Evolutionary conservation across 2,113 vertebrate genomes (phyloP).

Genomic region (Halcyon malimbica): DNA sequence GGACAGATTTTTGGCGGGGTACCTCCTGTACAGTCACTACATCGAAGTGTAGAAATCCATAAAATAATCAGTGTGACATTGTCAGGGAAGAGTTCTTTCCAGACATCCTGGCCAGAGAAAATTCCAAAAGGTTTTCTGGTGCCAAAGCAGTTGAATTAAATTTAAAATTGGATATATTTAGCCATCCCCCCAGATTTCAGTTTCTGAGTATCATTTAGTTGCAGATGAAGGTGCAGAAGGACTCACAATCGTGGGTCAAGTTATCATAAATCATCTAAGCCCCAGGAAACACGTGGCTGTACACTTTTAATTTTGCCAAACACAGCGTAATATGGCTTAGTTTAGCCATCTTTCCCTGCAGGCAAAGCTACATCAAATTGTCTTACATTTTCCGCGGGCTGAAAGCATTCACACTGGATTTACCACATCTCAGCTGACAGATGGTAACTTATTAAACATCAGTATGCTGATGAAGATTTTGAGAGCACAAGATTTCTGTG

Average conservation of each 20-base stretch:
- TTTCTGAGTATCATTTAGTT: constrained; percentile 10
- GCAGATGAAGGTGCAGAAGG: constrained; percentile 1
- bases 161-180: constrained; percentile 39
- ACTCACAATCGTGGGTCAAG: neutral
- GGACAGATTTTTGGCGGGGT: neutral
- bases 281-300: neutral
- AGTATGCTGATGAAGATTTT: constrained; percentile 14
- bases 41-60: neutral
- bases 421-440: constrained; percentile 35
- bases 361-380: neutral
- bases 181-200: neutral
- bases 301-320: neutral
- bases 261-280: neutral
- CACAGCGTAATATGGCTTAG: neutral
- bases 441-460: constrained; percentile 42
- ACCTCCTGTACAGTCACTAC: neutral
- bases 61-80: constrained; percentile 15
- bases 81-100: constrained; percentile 35
- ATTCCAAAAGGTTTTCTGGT: constrained; percentile 27
- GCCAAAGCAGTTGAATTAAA: constrained; percentile 44
- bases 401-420: constrained; percentile 11
- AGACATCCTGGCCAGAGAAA: constrained; percentile 29
- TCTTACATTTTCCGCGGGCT: neutral
- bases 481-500: constrained; percentile 4
- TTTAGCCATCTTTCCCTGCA: neutral